phyloP scores from a whole-genome alignment of 2,797 vertebrate genomes.

The Melanitta fusca region DNA sequence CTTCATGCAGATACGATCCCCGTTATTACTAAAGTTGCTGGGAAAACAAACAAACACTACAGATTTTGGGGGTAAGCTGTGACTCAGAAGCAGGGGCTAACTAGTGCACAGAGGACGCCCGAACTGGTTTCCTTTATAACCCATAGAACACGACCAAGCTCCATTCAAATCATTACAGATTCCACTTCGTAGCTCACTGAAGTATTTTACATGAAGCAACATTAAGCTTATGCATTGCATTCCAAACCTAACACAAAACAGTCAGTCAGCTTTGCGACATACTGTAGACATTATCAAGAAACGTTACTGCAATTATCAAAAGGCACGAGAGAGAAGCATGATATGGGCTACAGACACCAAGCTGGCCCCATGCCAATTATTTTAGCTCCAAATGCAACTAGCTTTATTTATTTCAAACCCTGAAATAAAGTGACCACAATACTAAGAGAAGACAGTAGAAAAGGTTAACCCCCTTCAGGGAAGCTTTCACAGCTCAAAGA shows the following conservation, averaged over 20 bases:
- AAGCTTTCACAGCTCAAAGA: conserved; percentile 12
- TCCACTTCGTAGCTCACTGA: not conserved
- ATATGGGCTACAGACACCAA: not conserved
- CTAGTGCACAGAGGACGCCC: not conserved
- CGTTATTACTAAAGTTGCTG: not conserved
- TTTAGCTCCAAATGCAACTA: not conserved
- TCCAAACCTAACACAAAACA: not conserved
- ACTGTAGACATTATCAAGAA: conserved; percentile 20
- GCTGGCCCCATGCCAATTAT: not conserved
- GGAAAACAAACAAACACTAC: not conserved
- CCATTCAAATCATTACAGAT: conserved; percentile 7
- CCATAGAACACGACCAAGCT: not conserved
- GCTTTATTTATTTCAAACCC: not conserved
- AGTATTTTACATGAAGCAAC: not conserved
- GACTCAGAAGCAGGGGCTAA: conserved; percentile 10
- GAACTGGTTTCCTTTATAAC: not conserved
- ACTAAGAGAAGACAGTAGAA: not conserved
- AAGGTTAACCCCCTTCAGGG: conserved; percentile 10
- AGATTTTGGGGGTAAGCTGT: not conserved
- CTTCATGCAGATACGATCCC: not conserved
- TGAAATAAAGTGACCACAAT: not conserved
- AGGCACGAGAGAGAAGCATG: not conserved
- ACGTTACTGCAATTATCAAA: not conserved
- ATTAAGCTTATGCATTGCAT: not conserved
- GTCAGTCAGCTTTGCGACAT: not conserved